phyloP scores from a whole-genome alignment of 2,113 vertebrate species.

The Tauraco erythrolophus region DNA sequence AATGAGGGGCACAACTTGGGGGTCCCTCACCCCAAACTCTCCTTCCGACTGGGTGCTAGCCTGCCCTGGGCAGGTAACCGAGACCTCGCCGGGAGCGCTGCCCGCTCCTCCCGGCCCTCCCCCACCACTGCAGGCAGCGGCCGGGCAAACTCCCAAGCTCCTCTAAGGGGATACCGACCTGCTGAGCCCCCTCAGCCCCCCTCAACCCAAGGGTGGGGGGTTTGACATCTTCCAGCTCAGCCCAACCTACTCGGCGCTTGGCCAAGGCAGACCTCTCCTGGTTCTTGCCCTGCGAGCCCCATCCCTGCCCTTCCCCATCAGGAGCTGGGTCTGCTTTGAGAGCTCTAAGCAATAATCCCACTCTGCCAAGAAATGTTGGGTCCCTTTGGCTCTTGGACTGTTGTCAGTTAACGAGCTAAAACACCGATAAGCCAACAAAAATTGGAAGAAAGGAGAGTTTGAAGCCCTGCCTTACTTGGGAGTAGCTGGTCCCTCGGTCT shows the following conservation, averaged over 20 bases:
- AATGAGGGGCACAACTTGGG: background rate
- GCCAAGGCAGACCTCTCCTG: background rate
- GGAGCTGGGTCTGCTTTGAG: constrained; percentile 33
- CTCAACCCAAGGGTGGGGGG: too few species aligned
- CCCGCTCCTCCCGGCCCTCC: background rate
- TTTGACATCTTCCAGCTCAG: constrained; percentile 28
- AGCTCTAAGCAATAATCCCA: constrained; percentile 78
- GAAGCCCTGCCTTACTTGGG: constrained; percentile 62
- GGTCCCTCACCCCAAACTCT: constrained; percentile 54
- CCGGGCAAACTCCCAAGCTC: background rate
- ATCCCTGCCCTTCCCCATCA: background rate
- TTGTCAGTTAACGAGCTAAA: constrained; percentile 21
- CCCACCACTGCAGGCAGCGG: background rate
- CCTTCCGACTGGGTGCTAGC: constrained; percentile 63
- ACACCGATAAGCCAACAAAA: background rate
- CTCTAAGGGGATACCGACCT: background rate
- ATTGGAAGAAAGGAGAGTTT: constrained; percentile 17
- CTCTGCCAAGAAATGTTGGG: constrained; percentile 49
- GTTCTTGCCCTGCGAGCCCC: background rate
- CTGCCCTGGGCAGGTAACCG: constrained; percentile 4
- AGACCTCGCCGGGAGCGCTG: background rate
- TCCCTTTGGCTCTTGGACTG: constrained; percentile 66
- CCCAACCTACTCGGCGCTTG: background rate
- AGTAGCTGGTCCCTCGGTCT: constrained; percentile 49
- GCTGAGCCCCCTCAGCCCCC: background rate